phyloP scores from a whole-genome alignment of 2,888 invertebrate species.

The Synergus laeviventris region DNA sequence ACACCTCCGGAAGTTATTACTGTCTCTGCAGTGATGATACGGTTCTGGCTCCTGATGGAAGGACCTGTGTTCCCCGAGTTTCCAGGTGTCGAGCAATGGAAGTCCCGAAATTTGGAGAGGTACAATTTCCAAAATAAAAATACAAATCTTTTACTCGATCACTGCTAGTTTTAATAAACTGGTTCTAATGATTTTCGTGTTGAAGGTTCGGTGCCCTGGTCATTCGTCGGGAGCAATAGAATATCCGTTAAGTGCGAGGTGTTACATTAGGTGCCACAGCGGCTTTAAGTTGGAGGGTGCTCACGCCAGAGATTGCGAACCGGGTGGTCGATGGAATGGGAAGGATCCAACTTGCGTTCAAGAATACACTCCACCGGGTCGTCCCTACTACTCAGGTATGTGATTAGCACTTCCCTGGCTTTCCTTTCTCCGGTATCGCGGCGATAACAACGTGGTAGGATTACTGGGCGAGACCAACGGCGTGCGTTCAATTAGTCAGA shows the following conservation, averaged over 20 bases:
- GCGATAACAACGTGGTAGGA: slow-evolving; percentile 52
- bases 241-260: slow-evolving; percentile 75
- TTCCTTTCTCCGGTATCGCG: slow-evolving; percentile 35
- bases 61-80: slow-evolving; percentile 67
- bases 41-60: slow-evolving; percentile 69
- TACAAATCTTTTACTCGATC: too few species aligned
- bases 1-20: slow-evolving; percentile 73
- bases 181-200: neutral
- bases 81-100: slow-evolving; percentile 65
- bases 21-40: slow-evolving; percentile 71
- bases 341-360: slow-evolving; percentile 77
- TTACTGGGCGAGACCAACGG: slow-evolving; percentile 56
- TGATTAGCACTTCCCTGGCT: slow-evolving; percentile 42
- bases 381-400: slow-evolving; percentile 50
- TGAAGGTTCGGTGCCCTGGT: slow-evolving; percentile 71
- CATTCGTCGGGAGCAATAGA: slow-evolving; percentile 65
- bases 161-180: too few species aligned
- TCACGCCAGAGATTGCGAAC: slow-evolving; percentile 77
- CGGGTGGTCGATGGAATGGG: slow-evolving; percentile 78
- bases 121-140: too few species aligned
- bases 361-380: slow-evolving; percentile 70
- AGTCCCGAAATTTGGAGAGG: slow-evolving; percentile 66
- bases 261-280: slow-evolving; percentile 77
- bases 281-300: slow-evolving; percentile 79
- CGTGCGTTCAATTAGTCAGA: slow-evolving; percentile 62